Evolutionary conservation across 2,113 vertebrate genomes (phyloP), one percentile per base, ranked within the genome.

Genomic region (Craseonycteris thonglongyai): DNA sequence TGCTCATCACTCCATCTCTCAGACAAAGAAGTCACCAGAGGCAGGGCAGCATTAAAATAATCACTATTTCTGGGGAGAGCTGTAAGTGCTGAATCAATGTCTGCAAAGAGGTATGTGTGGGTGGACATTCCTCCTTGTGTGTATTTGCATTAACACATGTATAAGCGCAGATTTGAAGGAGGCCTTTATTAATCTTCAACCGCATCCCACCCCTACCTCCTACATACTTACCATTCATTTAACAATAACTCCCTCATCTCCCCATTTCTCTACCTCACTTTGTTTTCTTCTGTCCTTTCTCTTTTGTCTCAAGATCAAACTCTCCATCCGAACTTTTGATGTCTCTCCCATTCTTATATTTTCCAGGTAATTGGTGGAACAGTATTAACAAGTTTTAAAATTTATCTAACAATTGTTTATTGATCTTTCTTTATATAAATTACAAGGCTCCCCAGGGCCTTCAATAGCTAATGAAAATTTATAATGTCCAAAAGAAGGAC

Each of bases 41-140:
- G 35, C 49, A 56, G 63, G 11, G 14, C 5, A 15, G 28, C 8
- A 19, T 21, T 59, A 79, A 59, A 6, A 69, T 14, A 59, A 24
- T 40, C 49, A 63, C 69, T n/a, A 8, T 40, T 87, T 78, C 35
- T 76, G 26, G 26, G 35, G 75, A 75, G 72, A 88, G 47, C 6
- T 14, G 5, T 4, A 49, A 63, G 8, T 10, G 40, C 22, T 49
- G 28, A 56, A 68, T 24, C 40, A 66, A 58, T 10, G 21, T n/a
- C 42, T 61, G 0, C 2, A 49, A 16, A 72, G 3, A 38, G 7
- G 4, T 10, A 30, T 2, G 10, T 0, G 0, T 30, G 24, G 12
- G 30, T 68, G 15, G 40, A 65, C 54, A 30, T 54, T 45, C 40
- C 49, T 40, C 16, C 24, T 14, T 11, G 14, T 6, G 4, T 30